Conservation (phyloP, 2,888 invertebrate species). For the Chesias legatella region DNA sequence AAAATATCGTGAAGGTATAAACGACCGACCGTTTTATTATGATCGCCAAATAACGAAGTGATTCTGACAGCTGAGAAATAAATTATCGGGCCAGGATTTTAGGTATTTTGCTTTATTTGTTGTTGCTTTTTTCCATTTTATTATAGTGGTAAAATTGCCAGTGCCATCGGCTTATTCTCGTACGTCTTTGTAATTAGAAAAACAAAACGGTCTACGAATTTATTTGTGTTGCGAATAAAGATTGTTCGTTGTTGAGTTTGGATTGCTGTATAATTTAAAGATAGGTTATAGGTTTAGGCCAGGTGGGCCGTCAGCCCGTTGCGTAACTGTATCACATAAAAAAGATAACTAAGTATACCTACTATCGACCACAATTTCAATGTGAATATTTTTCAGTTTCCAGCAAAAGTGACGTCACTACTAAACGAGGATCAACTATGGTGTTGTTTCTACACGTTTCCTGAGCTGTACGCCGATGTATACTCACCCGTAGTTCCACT, state of each 20-base stretch:
- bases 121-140: not conserved
- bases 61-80: slow-evolving; percentile 20
- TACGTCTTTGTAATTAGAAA: too few species aligned
- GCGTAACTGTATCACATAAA: too few species aligned
- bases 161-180: too few species aligned
- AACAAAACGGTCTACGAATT: too few species aligned
- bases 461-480: slow-evolving; percentile 56
- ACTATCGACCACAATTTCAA: too few species aligned
- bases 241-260: too few species aligned
- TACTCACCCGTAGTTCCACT: slow-evolving; percentile 58
- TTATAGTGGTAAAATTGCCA: too few species aligned
- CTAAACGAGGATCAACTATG: slow-evolving; percentile 66
- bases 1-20: slow-evolving; percentile 12
- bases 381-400: slow-evolving; percentile 47
- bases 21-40: slow-evolving; percentile 33
- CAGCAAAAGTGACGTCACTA: slow-evolving; percentile 49
- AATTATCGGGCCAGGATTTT: slow-evolving; percentile 1
- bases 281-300: too few species aligned
- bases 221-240: too few species aligned
- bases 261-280: too few species aligned
- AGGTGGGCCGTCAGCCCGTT: too few species aligned
- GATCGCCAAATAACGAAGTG: slow-evolving; percentile 25
- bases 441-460: slow-evolving; percentile 69
- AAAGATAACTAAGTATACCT: too few species aligned
- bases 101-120: not conserved